A percentile compares a stretch with the other conserved stretches of the same genome.
Evolutionary conservation across 2,888 invertebrate genomes (phyloP).

Genomic region (Diarsia dahlii): DNA sequence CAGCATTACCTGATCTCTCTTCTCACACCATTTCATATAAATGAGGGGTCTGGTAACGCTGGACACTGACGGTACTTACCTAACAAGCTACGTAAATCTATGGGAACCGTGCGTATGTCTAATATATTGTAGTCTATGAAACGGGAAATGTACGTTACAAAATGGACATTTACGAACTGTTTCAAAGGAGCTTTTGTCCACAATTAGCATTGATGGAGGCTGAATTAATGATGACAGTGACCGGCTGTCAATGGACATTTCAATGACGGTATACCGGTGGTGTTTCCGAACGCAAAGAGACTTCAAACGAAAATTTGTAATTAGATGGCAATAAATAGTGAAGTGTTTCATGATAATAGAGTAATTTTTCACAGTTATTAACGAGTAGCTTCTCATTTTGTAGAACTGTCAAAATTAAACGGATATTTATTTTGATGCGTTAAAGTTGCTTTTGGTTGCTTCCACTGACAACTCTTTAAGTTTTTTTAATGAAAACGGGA

Average conservation of each 20-base stretch:
- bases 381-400: neutral
- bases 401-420: neutral
- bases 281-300: neutral
- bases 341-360: neutral
- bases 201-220: slow-evolving; percentile 20
- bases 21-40: no score
- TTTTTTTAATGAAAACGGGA: no score
- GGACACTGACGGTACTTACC: neutral
- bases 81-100: neutral
- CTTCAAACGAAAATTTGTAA: neutral
- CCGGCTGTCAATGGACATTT: neutral
- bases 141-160: slow-evolving; percentile 38
- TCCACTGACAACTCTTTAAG: neutral
- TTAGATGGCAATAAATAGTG: neutral
- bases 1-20: no score
- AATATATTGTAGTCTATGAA: neutral
- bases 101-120: neutral
- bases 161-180: slow-evolving; percentile 44
- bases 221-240: slow-evolving; percentile 25
- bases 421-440: neutral
- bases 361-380: neutral
- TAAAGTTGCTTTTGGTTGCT: neutral
- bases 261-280: neutral
- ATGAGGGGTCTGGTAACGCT: no score
- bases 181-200: slow-evolving; percentile 41